A percentile compares a stretch with the other conserved stretches of the same genome.
Evolutionary conservation across 1,140 invertebrate genomes (phyloP).

Genomic region (Archivesica marissinica): DNA sequence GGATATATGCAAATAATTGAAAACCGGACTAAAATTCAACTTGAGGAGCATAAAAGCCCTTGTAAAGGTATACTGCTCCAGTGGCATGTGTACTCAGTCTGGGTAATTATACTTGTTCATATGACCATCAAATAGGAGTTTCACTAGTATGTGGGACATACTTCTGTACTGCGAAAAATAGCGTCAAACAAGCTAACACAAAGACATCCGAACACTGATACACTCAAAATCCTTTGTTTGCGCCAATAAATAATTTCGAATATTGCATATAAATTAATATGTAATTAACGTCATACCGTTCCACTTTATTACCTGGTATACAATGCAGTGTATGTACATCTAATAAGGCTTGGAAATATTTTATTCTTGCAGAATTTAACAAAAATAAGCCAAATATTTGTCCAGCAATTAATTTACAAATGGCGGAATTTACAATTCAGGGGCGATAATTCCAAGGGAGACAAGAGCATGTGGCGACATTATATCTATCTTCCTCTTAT

Average conservation of each 20-base stretch:
- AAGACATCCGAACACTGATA: not conserved
- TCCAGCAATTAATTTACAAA: constrained; percentile 40
- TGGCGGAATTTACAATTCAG: constrained; percentile 30
- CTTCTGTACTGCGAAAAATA: not conserved
- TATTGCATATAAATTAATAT: not conserved
- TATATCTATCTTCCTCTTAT: no score
- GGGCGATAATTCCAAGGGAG: constrained; percentile 10
- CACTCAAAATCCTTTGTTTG: constrained; percentile 17
- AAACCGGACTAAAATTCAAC: no score
- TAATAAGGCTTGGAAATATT: not conserved
- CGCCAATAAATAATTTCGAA: constrained; percentile 23
- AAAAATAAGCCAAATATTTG: constrained; percentile 11
- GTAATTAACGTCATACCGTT: not conserved
- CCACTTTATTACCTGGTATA: not conserved
- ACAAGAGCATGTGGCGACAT: no score
- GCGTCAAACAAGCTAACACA: not conserved
- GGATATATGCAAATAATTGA: no score
- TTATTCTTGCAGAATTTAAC: not conserved
- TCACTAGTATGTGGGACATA: not conserved
- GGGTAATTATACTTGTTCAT: no score
- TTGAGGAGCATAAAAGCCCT: no score
- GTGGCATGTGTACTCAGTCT: not conserved
- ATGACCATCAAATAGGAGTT: not conserved
- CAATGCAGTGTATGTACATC: not conserved
- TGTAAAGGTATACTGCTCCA: not conserved